These are phyloP conservation scores for Bufotes viridis DNA, from an alignment of 2,797 vertebrate genomes.

Conservation along the genomic window DNA sequence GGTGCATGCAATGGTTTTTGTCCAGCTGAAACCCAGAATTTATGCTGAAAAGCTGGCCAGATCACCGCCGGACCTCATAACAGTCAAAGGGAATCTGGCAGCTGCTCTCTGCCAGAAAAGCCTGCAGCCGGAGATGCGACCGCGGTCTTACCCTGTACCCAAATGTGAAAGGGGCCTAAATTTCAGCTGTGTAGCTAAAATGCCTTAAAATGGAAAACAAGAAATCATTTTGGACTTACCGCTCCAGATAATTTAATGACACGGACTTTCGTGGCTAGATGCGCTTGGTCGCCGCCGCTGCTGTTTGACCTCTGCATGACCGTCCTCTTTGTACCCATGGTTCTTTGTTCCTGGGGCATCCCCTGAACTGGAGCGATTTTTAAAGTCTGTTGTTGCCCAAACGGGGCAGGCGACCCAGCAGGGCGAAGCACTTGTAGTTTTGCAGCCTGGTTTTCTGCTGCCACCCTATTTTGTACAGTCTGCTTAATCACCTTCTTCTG, in stretches of 20 bases:
- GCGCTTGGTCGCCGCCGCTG: slow-evolving; percentile 76
- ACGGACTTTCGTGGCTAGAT: slow-evolving; percentile 89
- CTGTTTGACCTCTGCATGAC: slow-evolving; percentile 92
- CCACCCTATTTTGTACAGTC: slow-evolving; percentile 73
- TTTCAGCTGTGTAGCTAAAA: not conserved
- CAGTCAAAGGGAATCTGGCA: no score
- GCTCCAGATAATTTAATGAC: slow-evolving; percentile 90
- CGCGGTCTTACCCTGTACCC: no score
- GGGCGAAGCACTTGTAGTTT: slow-evolving; percentile 64
- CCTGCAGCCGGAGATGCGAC: no score
- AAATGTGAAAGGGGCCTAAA: no score
- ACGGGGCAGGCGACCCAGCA: slow-evolving; percentile 58
- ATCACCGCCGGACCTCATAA: no score
- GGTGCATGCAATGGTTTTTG: no score
- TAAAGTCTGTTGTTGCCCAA: slow-evolving; percentile 65
- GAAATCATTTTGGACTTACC: slow-evolving; percentile 79
- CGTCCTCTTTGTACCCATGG: slow-evolving; percentile 87
- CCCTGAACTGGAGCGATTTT: slow-evolving; percentile 67
- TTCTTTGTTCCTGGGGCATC: slow-evolving; percentile 75
- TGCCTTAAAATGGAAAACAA: not conserved
- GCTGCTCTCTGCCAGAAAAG: no score
- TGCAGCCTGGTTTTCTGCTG: slow-evolving; percentile 67
- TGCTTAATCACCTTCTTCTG: slow-evolving; percentile 75
- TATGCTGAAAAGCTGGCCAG: no score
- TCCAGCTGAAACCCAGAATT: no score